Base-by-base conservation (phyloP, 2,888 invertebrate genomes). In the Caenorhabditis zanzibari region DNA sequence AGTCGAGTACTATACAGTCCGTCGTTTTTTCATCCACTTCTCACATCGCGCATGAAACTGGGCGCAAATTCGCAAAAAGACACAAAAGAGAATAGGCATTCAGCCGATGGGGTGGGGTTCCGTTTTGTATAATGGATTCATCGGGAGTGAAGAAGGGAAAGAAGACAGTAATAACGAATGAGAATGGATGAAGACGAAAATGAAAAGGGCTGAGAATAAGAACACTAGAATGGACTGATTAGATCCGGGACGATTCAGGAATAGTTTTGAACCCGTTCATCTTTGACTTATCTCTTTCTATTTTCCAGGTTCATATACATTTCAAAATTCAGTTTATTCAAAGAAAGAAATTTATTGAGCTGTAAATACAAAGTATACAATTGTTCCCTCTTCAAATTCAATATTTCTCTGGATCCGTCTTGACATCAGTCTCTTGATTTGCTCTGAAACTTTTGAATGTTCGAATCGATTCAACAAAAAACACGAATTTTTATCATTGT, bases 11-110 rank as follows among this genome's bases (percentile, higher is more conserved):
- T 74, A 63, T 74, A 74, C 72, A 59, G 59, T 35, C 49, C 32
- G 28, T 35, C 71, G 22, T 59, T 56, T 56, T 52, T 52, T 52
- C 47, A 6, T 3, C 68, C 54, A 68, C 59, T 71, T 28, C 44
- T 49, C 24, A n/a, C 71, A 41, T 44, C 47, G 59, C 73, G 73
- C 73, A 74, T 74, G 52, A 63, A 74, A 74, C 73, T 41, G 73
- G 54, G 73, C 73, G 61, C 38, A n/a, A 38, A 24, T 6, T n/a
- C 10, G 54, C 58, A 41, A 32, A 73, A 63, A 52, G 73, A 74
- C 72, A 72, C 72, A 72, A 72, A 72, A 72, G 58, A 72, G 59
- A 32, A 38, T 41, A 61, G 28, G 3, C 32, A 41, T 54, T 26
- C 54, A 41, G 24, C 19, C 24, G 22, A 41, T 3, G 16, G 54